Base-by-base conservation (phyloP, 2,888 invertebrate genomes). In the Drosophila buzzatii region DNA sequence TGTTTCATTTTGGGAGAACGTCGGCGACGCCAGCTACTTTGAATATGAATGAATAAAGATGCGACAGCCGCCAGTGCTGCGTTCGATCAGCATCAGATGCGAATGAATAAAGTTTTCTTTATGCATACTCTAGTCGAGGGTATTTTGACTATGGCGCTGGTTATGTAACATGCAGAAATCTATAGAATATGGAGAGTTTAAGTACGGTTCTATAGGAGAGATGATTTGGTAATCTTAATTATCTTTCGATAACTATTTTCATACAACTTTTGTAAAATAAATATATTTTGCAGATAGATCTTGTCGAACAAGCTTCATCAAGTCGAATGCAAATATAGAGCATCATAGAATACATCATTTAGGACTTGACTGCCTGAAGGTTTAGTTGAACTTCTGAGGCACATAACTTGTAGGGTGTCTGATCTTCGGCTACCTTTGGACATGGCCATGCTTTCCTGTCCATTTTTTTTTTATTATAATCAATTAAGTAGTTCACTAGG, bases 21-120 rank as follows among this genome's bases (percentile, higher is more conserved):
- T 72, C 72, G 76, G 45, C 44, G 51, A 61, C 27, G 39, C 55
- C 31, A 49, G 44, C 53, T 70, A 61, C 73, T 89, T 85, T 85
- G 86, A 83, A 85, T 85, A 77, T 89, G 79, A 86, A 77, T 89
- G 79, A 86, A 89, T 76, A 66, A 64, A 71, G 68, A 20, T 63
- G 60, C 14, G 60, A 18, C 45, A 65, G 49, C 23, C 44, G 60
- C 20, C 27, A 35, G 31, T 37, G 49, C 12, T 55, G 27, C 55
- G 39, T 16, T 20, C 18, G 37, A 51, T 51, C 51, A 4, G 23
- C 45, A 51, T 51, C 14, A 16, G 51, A 52, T 23, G 45, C 31
- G 42, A 31, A 60, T 60, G 41, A 16, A 35, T 12, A 27, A 57
- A 77, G 64, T 74, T 82, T 74, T 79, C 82, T 76, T 70, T 23